These are phyloP conservation scores for Ophioderma brevispina DNA, from an alignment of 35 echinoderm and acorn worm genomes.

Conservation along the genomic window DNA sequence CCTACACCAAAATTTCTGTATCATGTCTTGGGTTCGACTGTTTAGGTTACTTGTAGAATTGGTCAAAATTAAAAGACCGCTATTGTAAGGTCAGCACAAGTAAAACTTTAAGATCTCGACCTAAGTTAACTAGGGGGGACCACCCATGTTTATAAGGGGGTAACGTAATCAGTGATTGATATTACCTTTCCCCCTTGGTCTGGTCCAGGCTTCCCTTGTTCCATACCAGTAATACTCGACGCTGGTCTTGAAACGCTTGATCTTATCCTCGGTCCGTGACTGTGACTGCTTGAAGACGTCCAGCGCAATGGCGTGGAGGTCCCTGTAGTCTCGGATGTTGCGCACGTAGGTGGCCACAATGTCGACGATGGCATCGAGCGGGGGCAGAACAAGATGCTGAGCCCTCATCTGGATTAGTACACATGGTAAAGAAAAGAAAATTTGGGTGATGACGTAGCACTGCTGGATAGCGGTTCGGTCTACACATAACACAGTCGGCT, in stretches of 20 bases:
- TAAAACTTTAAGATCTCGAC: no score
- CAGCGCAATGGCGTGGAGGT: constrained; percentile 84
- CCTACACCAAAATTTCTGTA: neutral
- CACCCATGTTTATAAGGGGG: neutral
- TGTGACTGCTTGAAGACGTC: constrained; percentile 83
- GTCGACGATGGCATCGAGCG: constrained; percentile 77
- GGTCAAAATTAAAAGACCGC: neutral
- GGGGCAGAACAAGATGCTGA: constrained; percentile 83
- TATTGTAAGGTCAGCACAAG: no score
- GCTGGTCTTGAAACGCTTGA: constrained; percentile 83
- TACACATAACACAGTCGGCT: neutral
- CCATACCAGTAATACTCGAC: constrained; percentile 93
- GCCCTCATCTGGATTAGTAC: constrained; percentile 60
- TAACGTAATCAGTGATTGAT: neutral
- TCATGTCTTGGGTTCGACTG: neutral
- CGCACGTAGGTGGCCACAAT: constrained; percentile 69
- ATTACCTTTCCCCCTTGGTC: constrained; percentile 79
- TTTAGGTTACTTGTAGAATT: neutral
- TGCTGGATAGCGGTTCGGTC: neutral
- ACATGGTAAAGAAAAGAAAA: neutral
- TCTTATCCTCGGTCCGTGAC: constrained; percentile 76
- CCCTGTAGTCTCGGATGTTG: constrained; percentile 67
- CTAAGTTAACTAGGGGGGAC: neutral
- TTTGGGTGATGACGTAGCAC: neutral
- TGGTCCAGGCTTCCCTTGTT: constrained; percentile 86